Base-by-base conservation (phyloP, 2,888 invertebrate species). In the Proisotoma minuta region DNA sequence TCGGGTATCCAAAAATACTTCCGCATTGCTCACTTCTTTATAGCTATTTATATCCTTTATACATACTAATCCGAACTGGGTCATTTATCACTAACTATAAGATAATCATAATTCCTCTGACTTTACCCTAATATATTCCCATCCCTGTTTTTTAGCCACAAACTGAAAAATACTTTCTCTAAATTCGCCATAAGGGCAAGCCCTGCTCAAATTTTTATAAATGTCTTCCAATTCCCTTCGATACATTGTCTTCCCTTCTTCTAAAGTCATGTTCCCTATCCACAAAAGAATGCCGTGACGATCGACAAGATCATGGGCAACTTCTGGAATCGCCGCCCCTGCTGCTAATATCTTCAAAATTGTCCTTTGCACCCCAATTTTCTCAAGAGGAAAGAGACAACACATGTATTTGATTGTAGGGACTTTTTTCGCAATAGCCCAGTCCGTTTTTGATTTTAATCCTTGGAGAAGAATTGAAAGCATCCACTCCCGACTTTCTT, bases 331-430 rank as follows among this genome's bases (percentile, higher is more conserved):
- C 12, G 39, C 29, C 12, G 73, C 69, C 29, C 73, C 73, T 27
- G 58, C 57, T 15, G 57, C 51, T 5, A 73, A 54, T 50, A 73
- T 70, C 23, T 60, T 57, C 1, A 70, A 29, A 23, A 73, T 73
- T 24, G 64, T 54, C 29, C 69, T 60, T 39, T 66, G 63, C 22
- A 62, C 61, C 24, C 51, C 58, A 0, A 69, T 56, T 28, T 65
- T 69, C 47, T 73, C 73, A 15, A 71, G 56, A 1, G 63, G 43
- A 49, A 71, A 73, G 2, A 70, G 65, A 12, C 65, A 71, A 40
- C 71, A 72, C 3, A 73, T 29, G 39, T 67, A 71, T 59, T 71
- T 73, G 18, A 73, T 66, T 24, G 63, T 66, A 1, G 73, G 73
- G 3, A 66, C 56, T 29, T 66, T 69, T 50, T 68, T 65, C 22